These are phyloP conservation scores for Marisa cornuarietis DNA, from an alignment of 1,140 invertebrate species.

Conservation along the genomic window DNA sequence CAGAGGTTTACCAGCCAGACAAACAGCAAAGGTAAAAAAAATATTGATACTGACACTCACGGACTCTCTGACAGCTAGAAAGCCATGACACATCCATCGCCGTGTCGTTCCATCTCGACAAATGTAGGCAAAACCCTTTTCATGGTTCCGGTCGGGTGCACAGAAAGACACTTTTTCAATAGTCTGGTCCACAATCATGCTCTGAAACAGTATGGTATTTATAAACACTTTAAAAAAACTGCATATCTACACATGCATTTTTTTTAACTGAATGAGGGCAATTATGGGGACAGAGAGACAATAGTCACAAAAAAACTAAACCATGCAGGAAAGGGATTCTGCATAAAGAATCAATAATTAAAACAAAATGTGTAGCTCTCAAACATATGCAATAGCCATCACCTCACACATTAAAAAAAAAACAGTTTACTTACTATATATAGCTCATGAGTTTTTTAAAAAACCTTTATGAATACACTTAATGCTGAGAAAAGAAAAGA, in stretches of 20 bases:
- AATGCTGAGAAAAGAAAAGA: too few relatives aligned
- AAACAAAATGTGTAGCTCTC: too few relatives aligned
- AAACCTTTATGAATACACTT: too few relatives aligned
- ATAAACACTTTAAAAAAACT: not conserved
- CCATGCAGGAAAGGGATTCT: too few relatives aligned
- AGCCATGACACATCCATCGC: constrained; percentile 99
- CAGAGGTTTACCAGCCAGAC: constrained; percentile 2
- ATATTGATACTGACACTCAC: constrained; percentile 68
- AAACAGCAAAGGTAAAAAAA: constrained; percentile 28
- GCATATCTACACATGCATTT: not conserved
- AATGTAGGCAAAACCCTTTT: constrained; percentile 96
- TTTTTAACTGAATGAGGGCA: not conserved
- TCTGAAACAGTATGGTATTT: constrained; percentile 64
- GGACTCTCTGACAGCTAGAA: constrained; percentile 93
- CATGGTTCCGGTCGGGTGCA: constrained; percentile 97
- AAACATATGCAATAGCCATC: too few relatives aligned
- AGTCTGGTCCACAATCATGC: constrained; percentile 98
- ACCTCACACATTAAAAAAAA: too few relatives aligned
- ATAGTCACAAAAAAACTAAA: too few relatives aligned
- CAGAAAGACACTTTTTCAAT: constrained; percentile 99
- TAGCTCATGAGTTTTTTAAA: too few relatives aligned
- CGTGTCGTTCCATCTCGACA: constrained; percentile 84
- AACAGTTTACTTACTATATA: too few relatives aligned
- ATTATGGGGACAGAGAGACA: not conserved
- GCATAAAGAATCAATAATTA: too few relatives aligned